Conservation (phyloP, 2,113 vertebrate species). For the Turdus rufiventris region DNA sequence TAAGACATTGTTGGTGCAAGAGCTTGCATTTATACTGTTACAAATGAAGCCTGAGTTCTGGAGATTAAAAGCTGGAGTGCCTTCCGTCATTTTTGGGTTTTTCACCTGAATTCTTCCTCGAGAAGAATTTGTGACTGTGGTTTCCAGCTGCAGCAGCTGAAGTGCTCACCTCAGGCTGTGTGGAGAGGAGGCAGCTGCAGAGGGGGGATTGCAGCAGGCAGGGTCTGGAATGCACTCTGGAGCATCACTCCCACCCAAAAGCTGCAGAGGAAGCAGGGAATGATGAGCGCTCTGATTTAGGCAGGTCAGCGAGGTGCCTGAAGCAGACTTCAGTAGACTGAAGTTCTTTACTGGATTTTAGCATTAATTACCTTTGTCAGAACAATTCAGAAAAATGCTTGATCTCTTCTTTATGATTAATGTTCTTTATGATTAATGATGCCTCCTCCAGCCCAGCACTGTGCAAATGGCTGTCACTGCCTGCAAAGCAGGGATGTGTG, state of each 20-base stretch:
- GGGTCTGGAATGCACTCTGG: neutral
- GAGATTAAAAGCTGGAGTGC: neutral
- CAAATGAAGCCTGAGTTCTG: neutral
- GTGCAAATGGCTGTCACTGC: neutral
- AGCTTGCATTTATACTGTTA: neutral
- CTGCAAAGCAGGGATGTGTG: neutral
- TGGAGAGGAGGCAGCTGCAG: neutral
- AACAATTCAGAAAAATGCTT: neutral
- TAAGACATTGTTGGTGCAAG: fast-evolving
- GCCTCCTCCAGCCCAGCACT: neutral
- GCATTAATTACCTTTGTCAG: neutral
- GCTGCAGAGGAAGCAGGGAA: neutral
- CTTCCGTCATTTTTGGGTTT: neutral
- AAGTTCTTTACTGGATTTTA: neutral
- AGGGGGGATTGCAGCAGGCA: neutral
- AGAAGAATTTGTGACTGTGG: neutral
- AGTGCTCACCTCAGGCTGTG: neutral
- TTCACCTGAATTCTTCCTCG: neutral
- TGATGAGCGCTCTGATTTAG: neutral
- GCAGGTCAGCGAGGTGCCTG: neutral
- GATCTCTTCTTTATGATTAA: neutral
- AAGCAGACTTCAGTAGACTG: neutral
- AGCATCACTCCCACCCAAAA: neutral
- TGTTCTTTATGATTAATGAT: neutral
- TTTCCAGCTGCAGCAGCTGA: neutral